Base-by-base conservation (phyloP, 2,797 vertebrate genomes). In the Epinephelus coioides region DNA sequence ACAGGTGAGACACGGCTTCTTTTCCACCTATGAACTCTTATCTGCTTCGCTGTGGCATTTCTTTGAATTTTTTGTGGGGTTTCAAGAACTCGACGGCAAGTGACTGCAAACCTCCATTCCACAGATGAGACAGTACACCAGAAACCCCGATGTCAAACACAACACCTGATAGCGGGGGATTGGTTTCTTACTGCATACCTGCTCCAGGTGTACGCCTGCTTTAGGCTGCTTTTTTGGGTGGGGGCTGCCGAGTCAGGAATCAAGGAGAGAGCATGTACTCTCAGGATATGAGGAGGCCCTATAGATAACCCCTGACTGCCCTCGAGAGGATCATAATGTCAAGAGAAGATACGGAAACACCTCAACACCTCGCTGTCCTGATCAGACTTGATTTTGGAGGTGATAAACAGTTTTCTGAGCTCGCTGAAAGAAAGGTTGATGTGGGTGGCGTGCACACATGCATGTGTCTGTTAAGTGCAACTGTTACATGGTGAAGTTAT, bases 91-190 rank as follows among this genome's bases (percentile, higher is more conserved):
- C 81, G 12, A 64, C 5, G 78, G 86, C 86, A 90, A 91, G 91
- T 86, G 88, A 90, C 85, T 76, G 87, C 91, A 91, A 75, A 85
- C 77, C 83, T 89, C 85, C 90, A 88, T 90, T 92, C 90, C 87
- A 70, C 76, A 85, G 86, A 74, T 60, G 87, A 90, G 90, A 89
- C 84, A 56, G 72, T 55, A 65, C 5, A 79, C 65, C 88, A 86
- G 83, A 84, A 79, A 76, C 76, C 82, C 86, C 38, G 54, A 88
- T 64, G 90, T 88, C 88, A 89, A 89, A 86, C 76, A 34, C 83
- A 90, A 91, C 88, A 94, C 89, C 87, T 88, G 90, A 92, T 94
- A 91, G 83, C 57, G 10, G 72, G 68, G 83, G 88, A 88, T 91
- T 61, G 84, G 76, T 91, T 92, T 92, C 89, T 76, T 4, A 3